Base-by-base conservation (phyloP, 2,113 vertebrate species). In the Ciconia stormi region DNA sequence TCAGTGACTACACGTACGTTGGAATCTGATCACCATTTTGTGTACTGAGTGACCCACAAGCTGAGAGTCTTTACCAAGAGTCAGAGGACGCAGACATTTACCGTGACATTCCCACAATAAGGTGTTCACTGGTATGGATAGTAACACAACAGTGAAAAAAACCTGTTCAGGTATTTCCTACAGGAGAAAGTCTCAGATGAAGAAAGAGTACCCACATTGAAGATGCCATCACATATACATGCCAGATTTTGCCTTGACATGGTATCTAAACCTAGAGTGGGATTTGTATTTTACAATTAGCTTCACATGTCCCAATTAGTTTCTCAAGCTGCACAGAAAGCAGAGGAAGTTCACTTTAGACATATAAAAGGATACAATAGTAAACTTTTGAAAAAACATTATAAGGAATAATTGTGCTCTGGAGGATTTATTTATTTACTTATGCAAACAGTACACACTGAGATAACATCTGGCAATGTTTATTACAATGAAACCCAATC, bases 391-490 rank as follows among this genome's bases (percentile, higher is more conserved):
- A 87, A 94, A 93, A 95, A 95, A 58, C 46, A 85, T 92, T 95
- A 74, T 77, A 80, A 14, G 63, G 74, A 94, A 86, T 87, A 94
- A 94, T 80, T 91, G 73, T 65, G 81, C 89, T 95, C 95, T 77
- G 62, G 89, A 95, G 84, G 80, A 91, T 96, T 97, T 94, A 85
- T 94, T 95, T 96, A 87, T 87, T 95, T 97, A 97, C 91, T 82
- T 94, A 97, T 73, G 83, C 85, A 91, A 94, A 95, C 87, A 93
- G 77, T 89, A 92, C 83, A 95, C 89, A 91, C 82, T 88, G 87
- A 95, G 94, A 95, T 89, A 96, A 96, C 89, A 97, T 91, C 95
- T 95, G 93, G 89, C 94, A 91, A 86, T 59, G 87, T 89, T 96
- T 94, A 91, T 91, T 79, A 80, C 84, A 88, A 62, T 63, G 93